A percentile compares a stretch with the other conserved stretches of the same genome.
Conservation (phyloP, 2,113 vertebrate genomes). For the Reinhardtius hippoglossoides region DNA sequence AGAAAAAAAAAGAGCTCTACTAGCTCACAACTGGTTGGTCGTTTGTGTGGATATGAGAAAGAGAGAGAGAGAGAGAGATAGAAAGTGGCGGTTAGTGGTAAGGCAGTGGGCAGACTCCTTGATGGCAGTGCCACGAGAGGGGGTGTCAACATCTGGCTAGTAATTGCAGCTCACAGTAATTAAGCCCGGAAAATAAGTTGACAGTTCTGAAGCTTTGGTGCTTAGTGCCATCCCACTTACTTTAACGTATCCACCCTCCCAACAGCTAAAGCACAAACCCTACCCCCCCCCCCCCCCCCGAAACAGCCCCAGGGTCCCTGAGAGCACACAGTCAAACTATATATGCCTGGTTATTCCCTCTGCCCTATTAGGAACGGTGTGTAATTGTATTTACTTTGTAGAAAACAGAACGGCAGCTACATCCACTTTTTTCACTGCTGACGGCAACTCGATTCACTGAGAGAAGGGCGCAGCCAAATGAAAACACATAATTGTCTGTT, state of each 20-base stretch:
- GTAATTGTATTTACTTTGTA: slow-evolving; percentile 23
- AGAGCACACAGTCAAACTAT: background rate
- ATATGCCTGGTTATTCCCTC: background rate
- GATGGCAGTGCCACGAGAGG: slow-evolving; percentile 60
- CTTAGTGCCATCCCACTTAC: background rate
- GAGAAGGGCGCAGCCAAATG: background rate
- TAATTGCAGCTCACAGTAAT: slow-evolving; percentile 90
- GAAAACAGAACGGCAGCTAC: background rate
- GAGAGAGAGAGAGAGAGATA: background rate
- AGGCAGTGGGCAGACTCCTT: slow-evolving; percentile 29
- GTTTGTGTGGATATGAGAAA: background rate
- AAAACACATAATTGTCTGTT: slow-evolving; percentile 12
- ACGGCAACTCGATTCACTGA: no score
- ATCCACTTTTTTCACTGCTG: no score
- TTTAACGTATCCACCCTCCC: slow-evolving; percentile 7
- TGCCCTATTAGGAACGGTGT: slow-evolving; percentile 1
- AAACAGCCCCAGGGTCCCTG: background rate
- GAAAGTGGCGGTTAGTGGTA: slow-evolving; percentile 3
- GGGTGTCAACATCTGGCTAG: slow-evolving; percentile 84
- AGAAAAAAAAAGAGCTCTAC: no score
- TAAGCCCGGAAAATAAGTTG: slow-evolving; percentile 90
- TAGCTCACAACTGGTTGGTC: background rate
- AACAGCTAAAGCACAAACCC: background rate
- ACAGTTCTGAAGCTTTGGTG: slow-evolving; percentile 78
- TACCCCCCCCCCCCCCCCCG: no score